Percentiles rank a stretch among this genome's conserved stretches.
These are phyloP conservation scores for Cebus imitator DNA, from an alignment of 2,113 vertebrate genomes.

Conservation along the genomic window DNA sequence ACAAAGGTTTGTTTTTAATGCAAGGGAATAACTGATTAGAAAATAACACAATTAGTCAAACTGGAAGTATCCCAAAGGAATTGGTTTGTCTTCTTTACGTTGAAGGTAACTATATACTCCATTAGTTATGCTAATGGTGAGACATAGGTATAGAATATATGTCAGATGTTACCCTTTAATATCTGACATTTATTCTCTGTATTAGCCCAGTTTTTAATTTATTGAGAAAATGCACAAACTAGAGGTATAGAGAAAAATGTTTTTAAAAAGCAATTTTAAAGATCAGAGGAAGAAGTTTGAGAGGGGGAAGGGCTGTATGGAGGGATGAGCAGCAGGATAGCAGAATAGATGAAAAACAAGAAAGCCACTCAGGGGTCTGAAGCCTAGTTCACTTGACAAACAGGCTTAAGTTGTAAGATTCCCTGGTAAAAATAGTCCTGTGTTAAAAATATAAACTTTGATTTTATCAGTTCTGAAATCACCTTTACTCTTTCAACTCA, in stretches of 20 bases:
- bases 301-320: not conserved
- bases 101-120: not conserved
- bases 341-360: not conserved
- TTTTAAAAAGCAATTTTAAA: slow-evolving; percentile 12
- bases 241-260: not conserved
- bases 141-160: not conserved
- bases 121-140: slow-evolving; percentile 10
- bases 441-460: slow-evolving; percentile 53
- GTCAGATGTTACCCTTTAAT: not conserved
- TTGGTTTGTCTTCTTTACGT: not conserved
- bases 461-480: slow-evolving; percentile 75
- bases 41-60: slow-evolving; percentile 42
- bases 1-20: slow-evolving; percentile 49
- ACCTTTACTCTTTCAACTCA: slow-evolving; percentile 43
- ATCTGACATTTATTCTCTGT: not conserved
- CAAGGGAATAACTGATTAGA: slow-evolving; percentile 29
- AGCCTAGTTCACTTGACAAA: slow-evolving; percentile 39
- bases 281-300: slow-evolving; percentile 15
- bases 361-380: not conserved
- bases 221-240: not conserved
- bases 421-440: slow-evolving; percentile 50
- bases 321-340: not conserved
- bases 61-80: slow-evolving; percentile 40
- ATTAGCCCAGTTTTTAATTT: not conserved
- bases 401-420: slow-evolving; percentile 1